phyloP scores from a whole-genome alignment of 1,140 invertebrate species.

The Drosophila arizonae region DNA sequence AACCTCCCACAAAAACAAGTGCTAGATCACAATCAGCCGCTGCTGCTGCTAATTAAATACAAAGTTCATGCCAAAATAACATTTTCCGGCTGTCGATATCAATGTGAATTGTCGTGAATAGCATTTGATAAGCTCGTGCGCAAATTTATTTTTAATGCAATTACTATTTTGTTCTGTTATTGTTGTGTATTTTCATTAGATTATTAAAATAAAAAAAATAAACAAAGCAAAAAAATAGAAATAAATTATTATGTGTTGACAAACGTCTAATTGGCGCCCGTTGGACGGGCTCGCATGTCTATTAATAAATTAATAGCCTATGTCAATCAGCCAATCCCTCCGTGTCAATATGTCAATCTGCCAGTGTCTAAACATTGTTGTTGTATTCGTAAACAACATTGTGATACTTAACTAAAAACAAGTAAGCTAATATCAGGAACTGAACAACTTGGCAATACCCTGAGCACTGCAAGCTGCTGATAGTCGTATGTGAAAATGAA shows the following conservation, averaged over 20 bases:
- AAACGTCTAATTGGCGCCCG: slow-evolving; percentile 67
- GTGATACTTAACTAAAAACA: background rate
- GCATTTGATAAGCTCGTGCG: slow-evolving; percentile 26
- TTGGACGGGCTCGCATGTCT: slow-evolving; percentile 55
- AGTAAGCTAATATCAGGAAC: background rate
- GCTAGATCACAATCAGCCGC: slow-evolving; percentile 8
- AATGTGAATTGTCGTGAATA: background rate
- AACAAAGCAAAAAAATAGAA: background rate
- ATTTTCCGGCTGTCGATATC: slow-evolving; percentile 17
- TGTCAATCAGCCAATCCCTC: slow-evolving; percentile 12
- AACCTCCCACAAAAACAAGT: background rate
- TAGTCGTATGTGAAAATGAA: too few species aligned
- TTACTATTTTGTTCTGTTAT: slow-evolving; percentile 22
- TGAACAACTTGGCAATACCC: too few species aligned
- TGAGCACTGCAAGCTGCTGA: too few species aligned
- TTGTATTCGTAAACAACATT: slow-evolving; percentile 27
- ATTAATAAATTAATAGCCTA: slow-evolving; percentile 61
- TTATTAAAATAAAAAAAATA: slow-evolving; percentile 42
- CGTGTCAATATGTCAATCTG: slow-evolving; percentile 49
- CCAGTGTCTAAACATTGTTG: slow-evolving; percentile 15
- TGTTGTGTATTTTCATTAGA: slow-evolving; percentile 21
- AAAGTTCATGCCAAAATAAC: slow-evolving; percentile 15
- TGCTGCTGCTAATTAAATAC: slow-evolving; percentile 13
- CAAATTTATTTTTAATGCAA: slow-evolving; percentile 36
- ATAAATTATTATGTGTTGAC: slow-evolving; percentile 57